Conservation (phyloP, 2,113 vertebrate genomes). For the Gymnobelideus leadbeateri region DNA sequence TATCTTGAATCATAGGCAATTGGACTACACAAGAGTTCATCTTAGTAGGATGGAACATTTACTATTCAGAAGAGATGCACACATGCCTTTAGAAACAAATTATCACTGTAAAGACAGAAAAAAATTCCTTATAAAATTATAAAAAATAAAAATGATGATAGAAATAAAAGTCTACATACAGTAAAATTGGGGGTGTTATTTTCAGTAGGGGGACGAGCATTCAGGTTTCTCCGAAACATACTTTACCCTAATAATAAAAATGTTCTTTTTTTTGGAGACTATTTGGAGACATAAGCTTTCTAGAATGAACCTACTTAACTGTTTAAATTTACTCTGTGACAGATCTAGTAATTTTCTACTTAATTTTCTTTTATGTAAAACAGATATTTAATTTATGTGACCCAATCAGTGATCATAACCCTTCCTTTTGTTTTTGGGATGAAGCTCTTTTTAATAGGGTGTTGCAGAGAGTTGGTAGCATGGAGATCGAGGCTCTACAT, state of each 20-base stretch:
- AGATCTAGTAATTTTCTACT: neutral
- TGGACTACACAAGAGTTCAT: neutral
- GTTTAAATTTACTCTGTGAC: neutral
- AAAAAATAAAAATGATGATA: neutral
- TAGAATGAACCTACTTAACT: neutral
- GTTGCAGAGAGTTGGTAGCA: too few relatives aligned
- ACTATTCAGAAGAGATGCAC: neutral
- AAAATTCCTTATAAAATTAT: neutral
- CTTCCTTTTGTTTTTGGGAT: neutral
- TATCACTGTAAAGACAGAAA: neutral
- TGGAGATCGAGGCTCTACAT: neutral
- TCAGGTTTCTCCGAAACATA: neutral
- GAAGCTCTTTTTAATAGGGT: neutral
- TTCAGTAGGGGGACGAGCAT: neutral
- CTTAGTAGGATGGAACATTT: neutral
- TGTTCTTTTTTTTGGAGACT: neutral
- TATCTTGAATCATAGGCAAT: neutral
- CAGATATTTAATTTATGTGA: neutral
- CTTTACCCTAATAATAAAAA: neutral
- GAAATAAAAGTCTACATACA: neutral
- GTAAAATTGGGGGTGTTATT: neutral
- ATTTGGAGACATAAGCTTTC: neutral
- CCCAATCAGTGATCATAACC: neutral
- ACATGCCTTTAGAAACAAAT: neutral
- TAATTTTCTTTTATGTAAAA: neutral